phyloP scores from a whole-genome alignment of 35 echinoderm and acorn worm species.

The Ophiothrix spiculata region DNA sequence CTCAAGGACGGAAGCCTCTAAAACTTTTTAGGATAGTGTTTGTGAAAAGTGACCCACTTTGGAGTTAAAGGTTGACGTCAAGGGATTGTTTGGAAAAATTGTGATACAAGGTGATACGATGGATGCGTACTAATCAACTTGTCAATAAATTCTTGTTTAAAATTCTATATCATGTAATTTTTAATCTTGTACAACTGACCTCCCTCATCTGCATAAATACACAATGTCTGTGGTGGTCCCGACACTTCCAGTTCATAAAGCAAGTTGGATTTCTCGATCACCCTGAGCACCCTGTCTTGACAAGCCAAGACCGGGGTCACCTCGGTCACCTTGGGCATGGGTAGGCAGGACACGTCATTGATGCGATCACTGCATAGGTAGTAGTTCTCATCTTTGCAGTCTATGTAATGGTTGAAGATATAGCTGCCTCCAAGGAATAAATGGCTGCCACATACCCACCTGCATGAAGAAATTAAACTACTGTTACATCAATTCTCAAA shows the following conservation, averaged over 20 bases:
- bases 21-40: too few relatives aligned
- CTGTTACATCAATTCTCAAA: too few relatives aligned
- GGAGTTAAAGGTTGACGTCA: too few relatives aligned
- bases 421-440: slow-evolving; percentile 94
- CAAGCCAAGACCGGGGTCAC: slow-evolving; percentile 94
- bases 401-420: slow-evolving; percentile 98
- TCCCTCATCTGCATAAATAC: slow-evolving; percentile 81
- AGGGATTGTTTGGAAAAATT: too few relatives aligned
- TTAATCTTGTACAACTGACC: too few relatives aligned
- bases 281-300: slow-evolving; percentile 89
- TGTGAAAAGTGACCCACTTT: too few relatives aligned
- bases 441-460: slow-evolving; percentile 95
- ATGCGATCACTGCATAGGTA: slow-evolving; percentile 88
- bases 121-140: too few relatives aligned
- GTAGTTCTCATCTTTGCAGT: slow-evolving; percentile 98
- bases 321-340: slow-evolving; percentile 57
- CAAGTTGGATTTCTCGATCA: slow-evolving; percentile 73
- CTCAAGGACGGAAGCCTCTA: too few relatives aligned
- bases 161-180: too few relatives aligned
- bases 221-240: slow-evolving; percentile 81
- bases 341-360: slow-evolving; percentile 90
- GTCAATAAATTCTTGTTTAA: too few relatives aligned
- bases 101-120: too few relatives aligned
- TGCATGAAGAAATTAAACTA: too few relatives aligned
- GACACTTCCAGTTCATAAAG: slow-evolving; percentile 95